A percentile compares a stretch with the other conserved stretches of the same genome.
phyloP scores from a whole-genome alignment of 1,140 invertebrate genomes.

The Heliconius hermathena region DNA sequence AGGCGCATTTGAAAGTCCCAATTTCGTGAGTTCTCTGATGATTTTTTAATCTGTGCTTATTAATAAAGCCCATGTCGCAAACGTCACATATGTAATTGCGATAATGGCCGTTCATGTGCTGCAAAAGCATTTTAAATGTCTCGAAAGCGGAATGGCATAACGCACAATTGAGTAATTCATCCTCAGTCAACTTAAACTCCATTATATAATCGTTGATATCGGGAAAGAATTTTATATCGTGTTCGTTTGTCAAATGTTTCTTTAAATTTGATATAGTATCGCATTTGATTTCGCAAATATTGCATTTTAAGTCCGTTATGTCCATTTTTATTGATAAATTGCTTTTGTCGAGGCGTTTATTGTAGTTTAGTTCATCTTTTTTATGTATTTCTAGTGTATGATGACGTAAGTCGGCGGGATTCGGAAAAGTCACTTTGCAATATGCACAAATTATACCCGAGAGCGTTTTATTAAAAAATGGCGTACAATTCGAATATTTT shows the following conservation, averaged over 20 bases:
- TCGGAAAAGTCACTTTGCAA: slow-evolving; percentile 56
- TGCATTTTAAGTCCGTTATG: slow-evolving; percentile 66
- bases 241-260: slow-evolving; percentile 53
- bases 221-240: slow-evolving; percentile 60
- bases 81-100: slow-evolving; percentile 88
- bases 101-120: slow-evolving; percentile 77
- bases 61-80: slow-evolving; percentile 87
- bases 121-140: slow-evolving; percentile 69
- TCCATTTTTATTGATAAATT: slow-evolving; percentile 70
- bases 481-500: slow-evolving; percentile 70
- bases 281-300: slow-evolving; percentile 47
- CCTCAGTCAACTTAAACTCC: slow-evolving; percentile 63
- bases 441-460: slow-evolving; percentile 64
- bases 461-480: slow-evolving; percentile 66
- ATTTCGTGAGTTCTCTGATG: slow-evolving; percentile 75
- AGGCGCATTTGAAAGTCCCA: slow-evolving; percentile 61
- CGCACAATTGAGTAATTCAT: slow-evolving; percentile 59
- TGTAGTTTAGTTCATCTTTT: slow-evolving; percentile 44
- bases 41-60: slow-evolving; percentile 78
- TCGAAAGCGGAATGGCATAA: slow-evolving; percentile 64
- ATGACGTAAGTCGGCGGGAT: slow-evolving; percentile 45
- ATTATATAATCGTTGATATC: slow-evolving; percentile 66
- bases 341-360: slow-evolving; percentile 57
- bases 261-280: slow-evolving; percentile 56
- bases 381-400: slow-evolving; percentile 55